Evolutionary conservation across 2,797 vertebrate genomes (phyloP), one percentile per base, ranked within the genome.

Genomic region (Acipenser ruthenus): DNA sequence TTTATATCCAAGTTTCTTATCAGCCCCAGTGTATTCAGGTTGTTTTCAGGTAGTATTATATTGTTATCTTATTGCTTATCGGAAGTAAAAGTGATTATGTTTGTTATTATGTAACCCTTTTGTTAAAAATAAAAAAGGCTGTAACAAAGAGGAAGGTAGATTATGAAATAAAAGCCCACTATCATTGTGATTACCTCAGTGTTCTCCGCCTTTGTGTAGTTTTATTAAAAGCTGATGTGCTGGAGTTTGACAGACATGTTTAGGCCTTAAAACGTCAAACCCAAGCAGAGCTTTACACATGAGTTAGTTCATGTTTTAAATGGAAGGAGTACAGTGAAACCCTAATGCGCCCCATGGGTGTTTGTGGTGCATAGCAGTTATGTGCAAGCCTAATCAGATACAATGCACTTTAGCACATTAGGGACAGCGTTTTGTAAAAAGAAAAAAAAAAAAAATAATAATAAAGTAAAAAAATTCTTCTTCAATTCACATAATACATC

Each of bases 231-330:
- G 8, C 11, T 12, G 55, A 58, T 10, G 8, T 6, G 7, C 55
- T 10, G 8, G 15, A 12, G 8, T 2, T 56, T 56, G 55, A 56
- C 11, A 56, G 55, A 56, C 55, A 10, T 12, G 55, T 56, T n/a
- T 56, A n/a, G 64, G 73, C 23, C 59, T 10, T 69, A 63, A 75
- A 69, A 71, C 60, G 65, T 56, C 69, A 73, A 72, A 67, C 58
- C 55, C 62, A 65, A 64, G 13, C 8, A n/a, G 49, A 61, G 55
- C 63, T 66, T 74, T 68, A 73, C 71, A 74, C 71, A 74, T 73
- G 66, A 66, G 59, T 65, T 74, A 49, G 73, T 77, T 72, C 74
- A 74, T 71, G 62, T 74, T 74, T 67, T 67, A 76, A 72, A 55
- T 70, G 71, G 64, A 71, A 71, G 75, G 68, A 67, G 67, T 69